These are phyloP conservation scores for Aradus depressus DNA, from an alignment of 2,888 invertebrate genomes.

Conservation along the genomic window DNA sequence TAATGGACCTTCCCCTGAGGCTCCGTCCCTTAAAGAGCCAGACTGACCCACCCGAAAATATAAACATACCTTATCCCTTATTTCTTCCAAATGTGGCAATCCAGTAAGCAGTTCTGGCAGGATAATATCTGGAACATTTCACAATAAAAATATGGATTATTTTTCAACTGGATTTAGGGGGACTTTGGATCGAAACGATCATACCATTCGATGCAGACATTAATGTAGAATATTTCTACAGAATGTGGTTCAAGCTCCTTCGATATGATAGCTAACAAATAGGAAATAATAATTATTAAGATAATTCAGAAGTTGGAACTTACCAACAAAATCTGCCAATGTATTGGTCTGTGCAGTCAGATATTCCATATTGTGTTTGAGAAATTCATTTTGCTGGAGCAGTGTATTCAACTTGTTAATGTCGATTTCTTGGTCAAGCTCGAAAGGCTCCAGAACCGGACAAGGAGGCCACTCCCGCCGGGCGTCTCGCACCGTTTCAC, in stretches of 20 bases:
- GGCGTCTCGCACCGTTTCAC: background rate
- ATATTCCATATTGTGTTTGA: constrained; percentile 19
- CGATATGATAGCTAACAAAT: background rate
- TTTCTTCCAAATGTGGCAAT: constrained; percentile 9
- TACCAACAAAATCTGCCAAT: constrained; percentile 19
- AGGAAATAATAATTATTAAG: background rate
- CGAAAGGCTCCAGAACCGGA: constrained; percentile 2
- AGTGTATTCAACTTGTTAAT: constrained; percentile 17
- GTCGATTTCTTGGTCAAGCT: constrained; percentile 2
- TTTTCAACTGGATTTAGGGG: too few species aligned
- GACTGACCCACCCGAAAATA: too few species aligned
- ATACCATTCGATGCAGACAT: too few species aligned
- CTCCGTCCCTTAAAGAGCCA: too few species aligned
- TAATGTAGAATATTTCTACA: background rate
- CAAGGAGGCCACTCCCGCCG: background rate
- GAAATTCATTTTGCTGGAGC: constrained; percentile 18
- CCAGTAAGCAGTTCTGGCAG: constrained; percentile 2
- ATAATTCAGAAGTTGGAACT: background rate
- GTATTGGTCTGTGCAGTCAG: constrained; percentile 23
- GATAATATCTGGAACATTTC: constrained; percentile 7
- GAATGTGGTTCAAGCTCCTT: background rate
- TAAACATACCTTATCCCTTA: constrained; percentile 7
- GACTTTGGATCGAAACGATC: too few species aligned
- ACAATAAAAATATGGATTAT: too few species aligned
- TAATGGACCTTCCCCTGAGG: too few species aligned